Percentiles rank a stretch among this genome's conserved stretches.
Evolutionary conservation across 2,888 invertebrate genomes (phyloP).

Genomic region (Esperia sulphurella): DNA sequence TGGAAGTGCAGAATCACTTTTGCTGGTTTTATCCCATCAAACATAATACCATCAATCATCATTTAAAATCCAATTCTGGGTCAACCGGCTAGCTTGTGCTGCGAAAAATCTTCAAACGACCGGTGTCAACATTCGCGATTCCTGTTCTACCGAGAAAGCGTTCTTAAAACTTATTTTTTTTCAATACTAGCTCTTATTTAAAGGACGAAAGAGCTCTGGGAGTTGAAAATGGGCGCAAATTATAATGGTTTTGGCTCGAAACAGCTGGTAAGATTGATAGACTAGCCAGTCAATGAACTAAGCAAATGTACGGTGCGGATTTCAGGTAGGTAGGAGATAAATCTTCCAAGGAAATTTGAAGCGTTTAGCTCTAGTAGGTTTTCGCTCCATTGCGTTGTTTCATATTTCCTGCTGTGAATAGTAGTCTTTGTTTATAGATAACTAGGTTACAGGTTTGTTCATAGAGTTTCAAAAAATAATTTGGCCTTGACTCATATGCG

Average conservation of each 20-base stretch:
- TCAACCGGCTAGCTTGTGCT: neutral
- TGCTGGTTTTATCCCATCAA: neutral
- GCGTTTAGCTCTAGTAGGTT: neutral
- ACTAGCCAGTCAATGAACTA: slow-evolving; percentile 36
- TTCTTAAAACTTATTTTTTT: neutral
- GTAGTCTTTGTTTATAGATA: no score
- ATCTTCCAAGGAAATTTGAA: slow-evolving; percentile 16
- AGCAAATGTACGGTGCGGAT: slow-evolving; percentile 26
- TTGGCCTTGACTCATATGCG: no score
- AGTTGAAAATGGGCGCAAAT: slow-evolving; percentile 10
- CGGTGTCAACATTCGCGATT: neutral
- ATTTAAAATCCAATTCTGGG: slow-evolving; percentile 1
- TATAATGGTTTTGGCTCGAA: slow-evolving; percentile 12
- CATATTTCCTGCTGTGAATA: no score
- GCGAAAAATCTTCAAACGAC: slow-evolving; percentile 1
- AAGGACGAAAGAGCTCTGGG: slow-evolving; percentile 15
- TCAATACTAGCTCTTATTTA: slow-evolving; percentile 19
- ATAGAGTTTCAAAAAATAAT: no score
- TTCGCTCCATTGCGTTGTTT: no score
- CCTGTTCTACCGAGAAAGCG: neutral
- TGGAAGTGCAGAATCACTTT: neutral
- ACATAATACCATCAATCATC: neutral
- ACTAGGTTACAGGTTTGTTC: no score
- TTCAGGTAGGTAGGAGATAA: slow-evolving; percentile 21
- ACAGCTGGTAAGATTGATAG: slow-evolving; percentile 38